These are phyloP conservation scores for Diabrotica undecimpunctata DNA, from an alignment of 1,140 invertebrate species.

Conservation along the genomic window DNA sequence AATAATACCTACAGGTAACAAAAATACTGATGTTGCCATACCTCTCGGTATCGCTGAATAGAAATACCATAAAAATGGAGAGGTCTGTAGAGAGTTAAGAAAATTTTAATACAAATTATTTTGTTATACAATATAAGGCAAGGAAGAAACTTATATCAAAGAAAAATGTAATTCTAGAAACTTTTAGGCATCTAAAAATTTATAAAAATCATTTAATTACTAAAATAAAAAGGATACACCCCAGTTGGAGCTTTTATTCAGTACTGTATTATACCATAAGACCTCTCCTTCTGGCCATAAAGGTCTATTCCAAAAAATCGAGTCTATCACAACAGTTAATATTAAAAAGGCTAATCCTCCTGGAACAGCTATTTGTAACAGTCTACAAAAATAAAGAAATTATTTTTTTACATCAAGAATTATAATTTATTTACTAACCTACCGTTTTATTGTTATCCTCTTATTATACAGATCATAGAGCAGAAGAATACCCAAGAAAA, in stretches of 20 bases:
- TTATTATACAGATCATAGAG: slow-evolving; percentile 70
- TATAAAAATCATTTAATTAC: too few relatives aligned
- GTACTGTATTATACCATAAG: slow-evolving; percentile 90
- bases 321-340: slow-evolving; percentile 81
- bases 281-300: slow-evolving; percentile 98
- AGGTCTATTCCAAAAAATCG: slow-evolving; percentile 85
- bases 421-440: slow-evolving; percentile 38
- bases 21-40: slow-evolving; percentile 72
- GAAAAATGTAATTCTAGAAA: too few relatives aligned
- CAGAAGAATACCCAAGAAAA: slow-evolving; percentile 85
- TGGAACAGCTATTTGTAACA: slow-evolving; percentile 69
- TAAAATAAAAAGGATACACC: slow-evolving; percentile 79
- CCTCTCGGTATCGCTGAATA: slow-evolving; percentile 93
- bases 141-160: too few relatives aligned
- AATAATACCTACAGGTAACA: slow-evolving; percentile 78
- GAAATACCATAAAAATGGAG: slow-evolving; percentile 97
- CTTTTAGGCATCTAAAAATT: too few relatives aligned
- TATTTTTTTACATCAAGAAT: slow-evolving; percentile 1
- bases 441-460: slow-evolving; percentile 55
- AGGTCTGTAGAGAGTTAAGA: slow-evolving; percentile 65
- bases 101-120: slow-evolving; percentile 17
- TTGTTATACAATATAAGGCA: too few relatives aligned
- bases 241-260: slow-evolving; percentile 95
- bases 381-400: slow-evolving; percentile 52
- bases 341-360: slow-evolving; percentile 66